Base-by-base conservation (phyloP, 2,797 vertebrate genomes). In the Urophycis tenuis region DNA sequence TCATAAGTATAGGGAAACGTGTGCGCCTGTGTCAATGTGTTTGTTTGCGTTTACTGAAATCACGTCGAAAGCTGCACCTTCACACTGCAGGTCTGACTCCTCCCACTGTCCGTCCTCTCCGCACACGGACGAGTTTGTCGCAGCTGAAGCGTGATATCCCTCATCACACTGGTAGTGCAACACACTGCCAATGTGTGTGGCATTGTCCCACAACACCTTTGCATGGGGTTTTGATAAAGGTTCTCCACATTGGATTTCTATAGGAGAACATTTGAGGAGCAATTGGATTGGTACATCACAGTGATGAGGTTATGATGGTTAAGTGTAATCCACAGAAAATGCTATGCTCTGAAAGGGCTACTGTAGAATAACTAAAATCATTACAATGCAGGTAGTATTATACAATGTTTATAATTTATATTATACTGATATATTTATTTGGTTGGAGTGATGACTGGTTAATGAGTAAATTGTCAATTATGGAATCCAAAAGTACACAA, bases 211-310 rank as follows among this genome's bases (percentile, higher is more conserved):
- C 5, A 91, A 33, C 22, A 89, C 85, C 76, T 91, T 89, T 83
- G 93, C 83, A 19, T 91, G 83, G 22, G 89, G 74, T 85, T 92
- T 92, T 77, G 90, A 86, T 75, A 89, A 82, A 80, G 94, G 93
- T 8, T 84, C 77, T 39, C 87, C 85, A 82, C 94, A 96, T 75
- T 82, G 83, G 74, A 95, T 90, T 92, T 94, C 95, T 95, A 92
- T 76, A 92, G 89, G 72, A 83, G 78, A 81, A 75, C 80, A 85
- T 3, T 60, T 70, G 45, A 35, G 35, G 41, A 19, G 70, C 39
- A 76, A 0, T n/a, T 73, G 45, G 19, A 71, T 25, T 49, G 11
- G 30, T 25, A 64, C n/a, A 7, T n/a, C 49, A 22, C 49, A 53
- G 49, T 53, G 15, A n/a, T 22, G 17, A 53, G 5, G 49, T 53